phyloP scores from a whole-genome alignment of 2,797 vertebrate species.

The Luscinia luscinia region DNA sequence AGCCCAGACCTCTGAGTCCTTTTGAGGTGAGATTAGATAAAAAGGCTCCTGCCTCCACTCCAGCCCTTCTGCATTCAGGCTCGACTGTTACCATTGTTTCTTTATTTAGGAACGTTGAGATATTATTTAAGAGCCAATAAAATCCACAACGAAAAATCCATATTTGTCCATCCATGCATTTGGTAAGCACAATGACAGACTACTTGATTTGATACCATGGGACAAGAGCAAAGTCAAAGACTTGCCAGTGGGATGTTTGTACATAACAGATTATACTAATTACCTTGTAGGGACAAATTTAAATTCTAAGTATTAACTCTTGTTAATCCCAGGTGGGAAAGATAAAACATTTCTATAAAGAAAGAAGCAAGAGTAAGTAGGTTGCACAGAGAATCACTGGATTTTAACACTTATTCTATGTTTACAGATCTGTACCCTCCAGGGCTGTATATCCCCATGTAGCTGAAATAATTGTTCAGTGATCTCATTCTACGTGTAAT shows the following conservation, averaged over 20 bases:
- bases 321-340: constrained; percentile 34
- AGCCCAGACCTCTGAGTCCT: neutral
- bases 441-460: neutral
- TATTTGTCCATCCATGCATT: constrained; percentile 61
- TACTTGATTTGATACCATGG: constrained; percentile 58
- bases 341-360: neutral
- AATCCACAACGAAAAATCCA: constrained; percentile 44
- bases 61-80: neutral
- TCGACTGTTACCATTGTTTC: neutral
- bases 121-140: constrained; percentile 24
- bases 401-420: neutral
- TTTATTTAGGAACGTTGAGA: neutral
- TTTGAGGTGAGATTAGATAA: neutral
- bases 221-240: constrained; percentile 55
- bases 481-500: neutral
- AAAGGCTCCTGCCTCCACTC: neutral
- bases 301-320: constrained; percentile 57
- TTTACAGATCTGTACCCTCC: neutral
- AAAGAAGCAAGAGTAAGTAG: neutral
- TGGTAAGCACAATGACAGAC: constrained; percentile 46
- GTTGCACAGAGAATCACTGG: neutral
- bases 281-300: constrained; percentile 53
- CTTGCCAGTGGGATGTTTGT: constrained; percentile 45
- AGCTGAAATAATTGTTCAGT: neutral
- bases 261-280: constrained; percentile 64